phyloP scores from a whole-genome alignment of 2,888 invertebrate species.

The Saturnia pavonia region DNA sequence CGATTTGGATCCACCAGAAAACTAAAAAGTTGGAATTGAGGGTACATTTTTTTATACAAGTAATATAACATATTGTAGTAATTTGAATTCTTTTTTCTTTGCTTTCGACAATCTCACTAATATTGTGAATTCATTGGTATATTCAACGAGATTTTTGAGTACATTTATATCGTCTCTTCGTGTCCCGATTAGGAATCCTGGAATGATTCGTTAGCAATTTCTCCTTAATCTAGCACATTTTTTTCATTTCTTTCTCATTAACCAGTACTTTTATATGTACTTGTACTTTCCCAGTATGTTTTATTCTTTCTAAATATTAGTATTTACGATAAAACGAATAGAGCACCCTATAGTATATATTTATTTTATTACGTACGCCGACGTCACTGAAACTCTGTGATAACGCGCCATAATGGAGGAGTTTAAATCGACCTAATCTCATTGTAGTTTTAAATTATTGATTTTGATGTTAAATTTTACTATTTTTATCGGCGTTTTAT shows the following conservation, averaged over 20 bases:
- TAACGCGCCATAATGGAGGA: no score
- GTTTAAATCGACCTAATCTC: no score
- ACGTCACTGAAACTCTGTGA: no score
- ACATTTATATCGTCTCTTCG: not conserved
- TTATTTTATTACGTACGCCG: no score
- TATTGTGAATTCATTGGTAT: not conserved
- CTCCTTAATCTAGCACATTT: not conserved
- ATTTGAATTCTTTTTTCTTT: not conserved
- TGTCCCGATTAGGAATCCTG: not conserved
- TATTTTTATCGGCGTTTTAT: no score
- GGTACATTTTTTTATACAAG: not conserved
- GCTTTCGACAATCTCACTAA: not conserved
- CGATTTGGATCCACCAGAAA: slow-evolving; percentile 16
- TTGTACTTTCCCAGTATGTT: not conserved
- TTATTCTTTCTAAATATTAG: not conserved
- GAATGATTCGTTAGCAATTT: not conserved
- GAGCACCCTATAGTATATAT: no score
- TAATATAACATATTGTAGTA: not conserved
- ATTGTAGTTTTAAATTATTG: no score
- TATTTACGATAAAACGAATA: no score
- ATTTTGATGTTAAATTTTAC: no score
- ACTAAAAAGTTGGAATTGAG: slow-evolving; percentile 5
- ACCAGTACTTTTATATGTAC: not conserved
- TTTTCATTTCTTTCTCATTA: not conserved
- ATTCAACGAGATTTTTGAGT: not conserved